These are phyloP conservation scores for Malachius bipustulatus DNA, from an alignment of 2,888 invertebrate genomes.

Conservation along the genomic window DNA sequence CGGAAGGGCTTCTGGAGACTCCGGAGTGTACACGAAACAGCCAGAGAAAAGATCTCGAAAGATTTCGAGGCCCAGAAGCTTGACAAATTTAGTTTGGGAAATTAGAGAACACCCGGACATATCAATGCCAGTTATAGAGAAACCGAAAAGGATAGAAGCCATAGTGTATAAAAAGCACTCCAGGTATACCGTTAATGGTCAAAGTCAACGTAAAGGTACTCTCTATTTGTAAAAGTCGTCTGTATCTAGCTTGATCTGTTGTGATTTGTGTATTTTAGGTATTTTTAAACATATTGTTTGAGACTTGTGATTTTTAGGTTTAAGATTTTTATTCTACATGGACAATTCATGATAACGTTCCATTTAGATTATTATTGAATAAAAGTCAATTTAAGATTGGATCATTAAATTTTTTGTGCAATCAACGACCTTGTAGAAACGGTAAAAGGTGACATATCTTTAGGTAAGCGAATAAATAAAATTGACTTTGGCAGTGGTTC, in stretches of 20 bases:
- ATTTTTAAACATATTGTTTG: no score
- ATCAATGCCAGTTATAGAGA: conserved; percentile 29
- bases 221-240: conserved; percentile 36
- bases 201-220: conserved; percentile 27
- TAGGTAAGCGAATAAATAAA: no score
- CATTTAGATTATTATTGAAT: conserved; percentile 7
- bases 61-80: conserved; percentile 69
- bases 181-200: conserved; percentile 38
- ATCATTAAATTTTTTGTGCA: conserved; percentile 5
- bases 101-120: conserved; percentile 34
- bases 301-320: conserved; percentile 25
- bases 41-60: conserved; percentile 74
- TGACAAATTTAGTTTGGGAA: conserved; percentile 83
- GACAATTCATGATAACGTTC: conserved; percentile 18
- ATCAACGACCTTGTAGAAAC: no score
- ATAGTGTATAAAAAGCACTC: conserved; percentile 40
- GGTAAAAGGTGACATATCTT: no score
- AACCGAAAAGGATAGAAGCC: conserved; percentile 32
- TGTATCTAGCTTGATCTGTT: conserved; percentile 24
- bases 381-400: conserved; percentile 4
- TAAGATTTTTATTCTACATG: conserved; percentile 16
- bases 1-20: conserved; percentile 75
- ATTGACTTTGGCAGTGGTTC: no score
- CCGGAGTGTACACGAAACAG: conserved; percentile 58
- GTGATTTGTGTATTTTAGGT: conserved; percentile 26